Percentiles rank a stretch among this genome's conserved stretches.
phyloP scores from a whole-genome alignment of 1,140 invertebrate genomes.

The Cataglyphis hispanica region DNA sequence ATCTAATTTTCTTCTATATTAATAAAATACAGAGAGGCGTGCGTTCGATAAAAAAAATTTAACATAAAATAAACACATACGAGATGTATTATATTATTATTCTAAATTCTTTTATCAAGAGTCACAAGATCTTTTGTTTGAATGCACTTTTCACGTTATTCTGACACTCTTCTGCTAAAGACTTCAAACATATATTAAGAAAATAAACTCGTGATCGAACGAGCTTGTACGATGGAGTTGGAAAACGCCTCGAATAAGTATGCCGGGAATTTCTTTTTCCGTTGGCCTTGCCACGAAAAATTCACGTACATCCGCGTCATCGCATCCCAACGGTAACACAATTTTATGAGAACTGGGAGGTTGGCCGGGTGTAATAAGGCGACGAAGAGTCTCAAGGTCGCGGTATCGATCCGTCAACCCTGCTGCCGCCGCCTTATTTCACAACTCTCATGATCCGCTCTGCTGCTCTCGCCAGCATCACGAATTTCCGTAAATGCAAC shows the following conservation, averaged over 20 bases:
- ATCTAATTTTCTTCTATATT: background rate
- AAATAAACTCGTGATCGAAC: conserved; percentile 19
- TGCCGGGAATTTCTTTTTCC: conserved; percentile 33
- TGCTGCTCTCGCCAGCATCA: conserved; percentile 43
- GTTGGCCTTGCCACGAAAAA: conserved; percentile 1
- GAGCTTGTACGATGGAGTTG: background rate
- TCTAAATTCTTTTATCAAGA: background rate
- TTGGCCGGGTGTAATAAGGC: conserved; percentile 69
- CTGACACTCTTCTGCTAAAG: background rate
- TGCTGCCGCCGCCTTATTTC: background rate
- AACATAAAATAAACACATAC: background rate
- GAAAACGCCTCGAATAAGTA: background rate
- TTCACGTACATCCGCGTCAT: conserved; percentile 49
- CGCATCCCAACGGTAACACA: conserved; percentile 59
- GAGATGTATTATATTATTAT: too few relatives aligned
- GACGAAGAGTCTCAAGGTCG: conserved; percentile 75
- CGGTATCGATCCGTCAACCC: conserved; percentile 71
- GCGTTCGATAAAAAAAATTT: background rate
- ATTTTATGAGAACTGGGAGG: conserved; percentile 70
- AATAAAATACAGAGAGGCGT: background rate
- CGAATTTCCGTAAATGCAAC: background rate
- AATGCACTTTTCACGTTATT: background rate
- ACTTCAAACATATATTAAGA: conserved; percentile 9
- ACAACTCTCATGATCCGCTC: conserved; percentile 48
- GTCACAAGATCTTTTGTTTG: background rate